Evolutionary conservation across 2,113 vertebrate genomes (phyloP).

Genomic region (Aplodontia rufa): DNA sequence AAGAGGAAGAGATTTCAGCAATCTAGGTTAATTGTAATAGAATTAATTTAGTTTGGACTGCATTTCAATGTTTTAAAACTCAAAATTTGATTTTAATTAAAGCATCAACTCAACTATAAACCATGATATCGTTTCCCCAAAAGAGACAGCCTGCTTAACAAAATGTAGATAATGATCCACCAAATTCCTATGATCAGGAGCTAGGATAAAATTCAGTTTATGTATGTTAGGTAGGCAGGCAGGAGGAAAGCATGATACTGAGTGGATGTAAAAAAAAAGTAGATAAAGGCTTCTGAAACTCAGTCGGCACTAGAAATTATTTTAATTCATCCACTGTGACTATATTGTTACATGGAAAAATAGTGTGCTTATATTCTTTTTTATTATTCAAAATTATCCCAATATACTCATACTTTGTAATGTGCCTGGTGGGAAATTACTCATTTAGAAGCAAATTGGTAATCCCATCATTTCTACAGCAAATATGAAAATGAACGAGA

Average conservation of each 20-base stretch:
- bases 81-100: conserved; percentile 57
- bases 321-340: conserved; percentile 24
- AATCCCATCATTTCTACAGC: not conserved
- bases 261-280: not conserved
- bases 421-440: not conserved
- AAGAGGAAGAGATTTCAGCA: not conserved
- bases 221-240: not conserved
- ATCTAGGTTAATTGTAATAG: not conserved
- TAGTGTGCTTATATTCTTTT: not conserved
- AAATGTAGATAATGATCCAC: conserved; percentile 34
- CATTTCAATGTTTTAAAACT: conserved; percentile 13
- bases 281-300: not conserved
- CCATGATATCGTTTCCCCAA: not conserved
- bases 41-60: conserved; percentile 51
- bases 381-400: not conserved
- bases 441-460: conserved; percentile 32
- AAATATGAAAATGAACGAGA: conserved; percentile 35
- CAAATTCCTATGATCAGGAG: not conserved
- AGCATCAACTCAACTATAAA: conserved; percentile 32
- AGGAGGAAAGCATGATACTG: not conserved
- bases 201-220: not conserved
- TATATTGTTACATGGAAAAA: not conserved
- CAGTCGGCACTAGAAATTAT: not conserved
- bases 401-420: rapidly evolving
- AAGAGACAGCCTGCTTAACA: not conserved